Base-by-base conservation (phyloP, 1,140 invertebrate genomes). In the Drosophila bocki region DNA sequence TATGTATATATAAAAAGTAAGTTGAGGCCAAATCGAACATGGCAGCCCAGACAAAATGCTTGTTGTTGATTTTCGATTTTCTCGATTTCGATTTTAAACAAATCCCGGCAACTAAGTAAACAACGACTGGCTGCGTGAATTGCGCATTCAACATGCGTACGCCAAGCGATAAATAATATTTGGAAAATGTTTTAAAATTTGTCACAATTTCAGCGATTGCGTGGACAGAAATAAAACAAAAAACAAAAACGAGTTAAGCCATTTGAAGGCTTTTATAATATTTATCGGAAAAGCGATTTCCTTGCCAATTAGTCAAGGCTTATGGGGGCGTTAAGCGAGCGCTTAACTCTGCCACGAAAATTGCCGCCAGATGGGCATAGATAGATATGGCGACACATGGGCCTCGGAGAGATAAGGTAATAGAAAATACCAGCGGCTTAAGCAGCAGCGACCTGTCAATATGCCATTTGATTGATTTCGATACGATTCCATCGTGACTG, bases 291-390 rank as follows among this genome's bases (percentile, higher is more conserved):
- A 53, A 72, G 69, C 69, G 68, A 90, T 90, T 84, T 80, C 53
- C 77, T 90, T 71, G 85, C 61, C 85, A 87, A 87, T 87, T 90
- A 88, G 85, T 87, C 81, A 84, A 75, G 87, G 84, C 84, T 87
- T 85, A 78, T 84, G 76, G 59, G 51, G 51, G 75, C 75, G 65
- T 75, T 77, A 75, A 60, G 62, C 75, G 70, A 54, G 75, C 8
- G 80, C 83, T 86, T 80, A 88, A 60, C 70, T 32, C 45, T 9
- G 59, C 19, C 32, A 59, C 42, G 48, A 59, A 65, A 79, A 86
- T 83, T 80, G 57, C 77, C 69, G 76, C 80, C 83, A 86, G 84
- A 86, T 86, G 83, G 81, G 79, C 61, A 45, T 26, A 26, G 26
- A 59, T n/a, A 65, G 80, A 80, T 87, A 82, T 62, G 57, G 74